Evolutionary conservation across 2,113 vertebrate genomes (phyloP), one percentile per base, ranked within the genome.

Genomic region (Salvator merianae): DNA sequence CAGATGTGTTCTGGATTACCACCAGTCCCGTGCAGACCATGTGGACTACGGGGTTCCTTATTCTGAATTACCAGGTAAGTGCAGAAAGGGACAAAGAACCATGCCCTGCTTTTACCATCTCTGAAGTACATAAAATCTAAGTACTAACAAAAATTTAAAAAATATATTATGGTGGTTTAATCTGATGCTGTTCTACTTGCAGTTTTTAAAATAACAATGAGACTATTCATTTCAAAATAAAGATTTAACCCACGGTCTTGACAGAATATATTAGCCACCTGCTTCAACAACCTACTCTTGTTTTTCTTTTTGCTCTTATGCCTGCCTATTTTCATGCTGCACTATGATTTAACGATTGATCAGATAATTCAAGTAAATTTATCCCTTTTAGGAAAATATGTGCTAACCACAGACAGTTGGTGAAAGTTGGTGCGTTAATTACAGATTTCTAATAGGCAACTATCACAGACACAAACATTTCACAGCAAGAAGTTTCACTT

Each of bases 241-340:
- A 36, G 32, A 16, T 63, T 63, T 38, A 78, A 78, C 40, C 43
- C 59, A 65, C 38, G 26, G 5, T 65, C 5, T 79, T 79, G 14
- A 32, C 18, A 84, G 16, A 53, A 53, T 53, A 88, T n/a, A 80
- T 77, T 68, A 71, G 85, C 69, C 80, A 89, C 74, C 78, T 88
- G 75, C 83, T 84, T 84, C 36, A 81, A 68, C 22, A 70, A 78
- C 66, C 70, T 87, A 73, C 74, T 86, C 78, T 65, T 81, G 53
- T 79, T 84, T 77, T 84, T 89, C 50, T 9, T 53, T 53, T 53
- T 53, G 50, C 50, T 53, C 50, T 53, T 53, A 53, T 53, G 50
- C 50, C 50, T 34, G 55, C 26, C 47, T 81, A 20, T 18, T 71
- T 62, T 72, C 26, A 40, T 82, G 13, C 22, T 34, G 55, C 53